Base-by-base conservation (phyloP, 1,140 invertebrate species). In the Trachymyrmex septentrionalis region DNA sequence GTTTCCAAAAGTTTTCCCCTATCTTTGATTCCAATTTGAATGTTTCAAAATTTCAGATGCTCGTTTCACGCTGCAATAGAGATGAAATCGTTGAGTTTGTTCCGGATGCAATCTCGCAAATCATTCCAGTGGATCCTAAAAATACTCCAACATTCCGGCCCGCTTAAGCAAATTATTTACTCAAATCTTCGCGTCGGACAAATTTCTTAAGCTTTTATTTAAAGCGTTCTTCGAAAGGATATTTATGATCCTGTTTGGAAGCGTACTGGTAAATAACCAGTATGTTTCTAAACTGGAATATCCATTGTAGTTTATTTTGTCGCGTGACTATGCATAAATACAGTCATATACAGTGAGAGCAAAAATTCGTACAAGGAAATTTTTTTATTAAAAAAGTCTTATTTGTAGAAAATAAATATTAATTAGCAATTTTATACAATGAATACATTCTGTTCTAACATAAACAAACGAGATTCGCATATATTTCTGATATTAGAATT, bases 301-400 rank as follows among this genome's bases (percentile, higher is more conserved):
- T 34, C 5, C 30, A 6, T 34, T 34, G 4, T 34, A 34, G 30
- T 24, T 69, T 27, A 30, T 67, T 2, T 34, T 9, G 63, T 67
- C 30, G 10, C 1, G 16, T 57, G 66, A 81, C 59, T 27, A 14
- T 21, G 75, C 75, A 77, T 6, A 77, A 77, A 50, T 21, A 24
- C 30, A n/a, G 2, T 9, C 50, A 10, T 38, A 38, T 38, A 27
- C 30, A 30, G 30, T 30, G 30, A 30, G 30, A 30, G 3, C 30
- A 30, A 30, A 30, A 30, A 30, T 30, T 30, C 30, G 30, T 30
- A 30, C 30, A 5, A 30, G 30, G 30, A 30, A 30, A 30, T n/a
- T n/a, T n/a, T n/a, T n/a, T n/a, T n/a, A n/a, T n/a, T n/a, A n/a
- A 30, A 27, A 30, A 30, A 30, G 30, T 30, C 3, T 30, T 30